Conservation (phyloP, 2,797 vertebrate genomes). For the Simalia tracyae region DNA sequence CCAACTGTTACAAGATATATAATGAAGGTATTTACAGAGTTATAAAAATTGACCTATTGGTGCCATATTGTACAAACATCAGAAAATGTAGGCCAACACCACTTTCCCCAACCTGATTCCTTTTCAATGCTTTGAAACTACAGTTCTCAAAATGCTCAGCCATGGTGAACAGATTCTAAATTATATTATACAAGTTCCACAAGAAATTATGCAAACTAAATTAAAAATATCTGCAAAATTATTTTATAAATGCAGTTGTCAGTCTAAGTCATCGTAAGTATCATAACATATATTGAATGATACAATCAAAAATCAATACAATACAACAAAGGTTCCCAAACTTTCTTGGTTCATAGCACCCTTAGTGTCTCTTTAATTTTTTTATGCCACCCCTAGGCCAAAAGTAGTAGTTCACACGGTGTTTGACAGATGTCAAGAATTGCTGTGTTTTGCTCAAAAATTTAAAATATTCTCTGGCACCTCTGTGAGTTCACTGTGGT, state of each 20-base stretch:
- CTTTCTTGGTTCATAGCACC: background rate
- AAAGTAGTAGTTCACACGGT: background rate
- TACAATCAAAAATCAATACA: background rate
- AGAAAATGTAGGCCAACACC: background rate
- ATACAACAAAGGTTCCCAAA: background rate
- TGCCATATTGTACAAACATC: background rate
- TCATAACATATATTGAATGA: background rate
- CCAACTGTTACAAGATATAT: background rate
- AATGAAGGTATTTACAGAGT: background rate
- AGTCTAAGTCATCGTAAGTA: background rate
- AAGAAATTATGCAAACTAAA: conserved; percentile 37
- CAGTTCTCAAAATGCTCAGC: background rate
- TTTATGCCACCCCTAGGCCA: background rate
- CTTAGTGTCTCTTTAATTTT: background rate
- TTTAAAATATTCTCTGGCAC: background rate
- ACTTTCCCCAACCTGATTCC: background rate
- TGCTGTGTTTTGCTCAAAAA: background rate
- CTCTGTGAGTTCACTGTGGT: background rate
- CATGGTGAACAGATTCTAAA: background rate
- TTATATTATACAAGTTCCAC: conserved; percentile 48
- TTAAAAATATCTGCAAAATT: conserved; percentile 61
- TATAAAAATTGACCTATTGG: background rate
- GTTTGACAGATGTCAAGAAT: background rate
- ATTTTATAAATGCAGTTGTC: conserved; percentile 44
- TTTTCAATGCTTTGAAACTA: background rate